Evolutionary conservation across 2,888 invertebrate species (phyloP), one percentile per base, ranked within the genome.

Genomic region (Sarcophaga caerulescens): DNA sequence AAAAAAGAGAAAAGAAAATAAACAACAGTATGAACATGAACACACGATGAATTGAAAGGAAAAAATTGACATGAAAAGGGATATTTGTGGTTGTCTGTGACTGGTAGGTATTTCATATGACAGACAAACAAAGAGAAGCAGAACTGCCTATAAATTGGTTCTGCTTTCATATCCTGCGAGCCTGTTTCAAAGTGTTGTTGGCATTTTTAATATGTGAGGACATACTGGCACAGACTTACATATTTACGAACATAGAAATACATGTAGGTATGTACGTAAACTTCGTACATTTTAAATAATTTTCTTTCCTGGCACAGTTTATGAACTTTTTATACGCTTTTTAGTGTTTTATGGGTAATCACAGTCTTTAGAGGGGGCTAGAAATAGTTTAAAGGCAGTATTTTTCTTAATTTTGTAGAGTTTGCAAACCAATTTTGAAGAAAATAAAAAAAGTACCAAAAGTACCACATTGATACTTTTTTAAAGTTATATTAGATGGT

Each of bases 51-150:
- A 57, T 5, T 57, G 57, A 57, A 57, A 70, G 45, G 14, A 60
- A 68, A 45, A 69, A 35, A 35, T 35, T 60, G 45, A 65, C 71
- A 60, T 47, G n/a, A 52, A 70, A 77, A 60, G 70, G 79, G 71
- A 85, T 85, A 59, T 79, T 69, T 85, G 81, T 62, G 86, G 77
- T 75, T 84, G 84, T 81, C 65, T 81, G 69, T 70, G 83, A 19
- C 78, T 73, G 81, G 60, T 76, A 60, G 81, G 60, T 76, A 60
- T 68, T 68, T 47, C 8, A 75, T 57, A 73, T 71, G 76, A 73
- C 77, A 57, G 52, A 19, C 35, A 8, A 60, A 47, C 19, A 75
- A 69, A 69, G 70, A 8, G 35, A 35, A 35, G 35, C 35, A 35
- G 44, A 57, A 82, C 71, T 71, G 79, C 63, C 85, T 75, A 81